Evolutionary conservation across 2,888 invertebrate species (phyloP), one percentile per base, ranked within the genome.

Genomic region (Falcaria lacertinaria): DNA sequence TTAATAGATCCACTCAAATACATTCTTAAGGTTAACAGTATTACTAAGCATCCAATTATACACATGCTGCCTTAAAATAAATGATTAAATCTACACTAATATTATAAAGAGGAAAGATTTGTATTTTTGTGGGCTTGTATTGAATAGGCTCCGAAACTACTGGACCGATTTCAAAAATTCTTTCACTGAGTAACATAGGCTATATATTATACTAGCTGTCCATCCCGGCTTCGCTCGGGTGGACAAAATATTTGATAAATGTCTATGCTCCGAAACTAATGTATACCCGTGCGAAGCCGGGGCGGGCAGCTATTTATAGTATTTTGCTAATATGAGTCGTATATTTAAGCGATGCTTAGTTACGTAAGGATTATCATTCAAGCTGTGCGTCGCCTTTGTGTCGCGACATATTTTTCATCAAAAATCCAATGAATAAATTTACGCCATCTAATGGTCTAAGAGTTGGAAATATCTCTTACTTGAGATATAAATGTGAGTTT

Each of bases 1-100:
- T 22, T 22, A 22, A 6, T 22, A 5, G 7, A 6, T 22, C 22
- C 22, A 3, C 3, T 22, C 1, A 28, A 28, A 11, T 28, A 11
- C 22, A 8, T 14, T n/a, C 13, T 13, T 7, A 37, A 22, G 7
- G 22, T 14, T 14, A 11, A 15, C 14, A 13, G 13, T 19, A 22
- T 22, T 37, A 37, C 17, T 47, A 45, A 40, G 42, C 44, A 37
- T 51, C 44, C 44, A 46, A 47, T 45, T 33, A 55, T 59, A 44
- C 42, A 39, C 48, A 59, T 55, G 57, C 45, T 47, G 59, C 59
- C 48, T 14, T 32, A 33, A 43, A 44, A 44, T 47, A 44, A 55
- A 45, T 48, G 52, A 52, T 42, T 6, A 39, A 58, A 58, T 58
- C 45, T 41, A 41, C 45, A 43, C 44, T 39, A 25, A 13, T 36